These are phyloP conservation scores for Vimba vimba DNA, from an alignment of 2,113 vertebrate species.

Conservation along the genomic window DNA sequence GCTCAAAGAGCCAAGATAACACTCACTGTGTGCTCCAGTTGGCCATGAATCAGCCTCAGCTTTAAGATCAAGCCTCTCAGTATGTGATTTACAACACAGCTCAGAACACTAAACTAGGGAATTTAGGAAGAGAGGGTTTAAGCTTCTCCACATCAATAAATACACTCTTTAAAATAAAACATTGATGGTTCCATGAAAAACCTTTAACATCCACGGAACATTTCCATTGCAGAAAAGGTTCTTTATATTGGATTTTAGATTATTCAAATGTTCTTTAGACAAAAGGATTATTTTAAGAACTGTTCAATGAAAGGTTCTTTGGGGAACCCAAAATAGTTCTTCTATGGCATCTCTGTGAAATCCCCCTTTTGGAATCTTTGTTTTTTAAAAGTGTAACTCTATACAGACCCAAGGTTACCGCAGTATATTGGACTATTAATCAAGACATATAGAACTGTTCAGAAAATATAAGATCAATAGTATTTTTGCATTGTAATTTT, in stretches of 20 bases:
- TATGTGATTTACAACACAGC: constrained; percentile 34
- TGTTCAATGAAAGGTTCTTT: too few species aligned
- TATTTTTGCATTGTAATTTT: not conserved
- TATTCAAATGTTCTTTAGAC: too few species aligned
- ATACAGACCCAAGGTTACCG: not conserved
- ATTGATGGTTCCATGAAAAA: too few species aligned
- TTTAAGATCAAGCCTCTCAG: constrained; percentile 28
- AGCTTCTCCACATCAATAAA: not conserved
- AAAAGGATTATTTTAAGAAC: too few species aligned
- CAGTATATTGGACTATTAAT: not conserved
- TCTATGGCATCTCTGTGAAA: too few species aligned
- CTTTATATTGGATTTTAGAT: too few species aligned
- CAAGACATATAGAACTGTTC: not conserved
- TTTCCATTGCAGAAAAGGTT: too few species aligned
- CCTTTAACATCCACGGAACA: too few species aligned
- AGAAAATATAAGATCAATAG: not conserved
- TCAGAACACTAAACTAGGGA: not conserved
- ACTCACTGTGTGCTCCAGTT: constrained; percentile 15
- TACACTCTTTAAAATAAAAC: not conserved
- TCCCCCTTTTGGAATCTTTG: too few species aligned
- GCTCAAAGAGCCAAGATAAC: constrained; percentile 49
- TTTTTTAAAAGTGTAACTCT: too few species aligned
- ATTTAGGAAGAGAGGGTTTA: constrained; percentile 30
- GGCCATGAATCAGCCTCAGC: constrained; percentile 19
- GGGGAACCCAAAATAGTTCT: too few species aligned